phyloP scores from a whole-genome alignment of 2,113 vertebrate species.

The Pluvialis apricaria region DNA sequence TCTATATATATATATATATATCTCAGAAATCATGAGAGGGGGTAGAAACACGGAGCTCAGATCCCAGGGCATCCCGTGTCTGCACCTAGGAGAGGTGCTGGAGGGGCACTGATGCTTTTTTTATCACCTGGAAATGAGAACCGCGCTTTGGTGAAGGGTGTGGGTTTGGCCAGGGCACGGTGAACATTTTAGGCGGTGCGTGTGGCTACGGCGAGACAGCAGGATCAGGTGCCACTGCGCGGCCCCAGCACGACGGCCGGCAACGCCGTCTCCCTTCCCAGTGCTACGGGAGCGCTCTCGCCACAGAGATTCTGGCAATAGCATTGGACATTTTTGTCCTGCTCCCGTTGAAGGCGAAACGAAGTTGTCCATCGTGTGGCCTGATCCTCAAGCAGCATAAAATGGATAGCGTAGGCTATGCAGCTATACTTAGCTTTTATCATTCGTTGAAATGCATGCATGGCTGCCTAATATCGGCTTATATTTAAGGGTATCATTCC shows the following conservation, averaged over 20 bases:
- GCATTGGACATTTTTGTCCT: not conserved
- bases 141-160: not conserved
- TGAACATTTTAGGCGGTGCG: not conserved
- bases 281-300: not conserved
- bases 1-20: not conserved
- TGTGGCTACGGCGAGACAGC: not conserved
- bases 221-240: not conserved
- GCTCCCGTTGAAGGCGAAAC: not conserved
- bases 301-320: not conserved
- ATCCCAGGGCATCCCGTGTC: not conserved
- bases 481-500: not conserved
- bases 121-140: not conserved
- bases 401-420: not conserved
- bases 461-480: not conserved
- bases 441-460: not conserved
- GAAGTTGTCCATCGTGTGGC: not conserved
- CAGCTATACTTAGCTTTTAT: not conserved
- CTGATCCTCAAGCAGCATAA: not conserved
- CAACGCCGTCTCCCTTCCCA: fast-evolving
- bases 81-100: not conserved
- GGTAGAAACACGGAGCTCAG: not conserved
- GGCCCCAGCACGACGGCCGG: fast-evolving
- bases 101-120: not conserved
- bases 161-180: not conserved
- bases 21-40: not conserved